A percentile compares a stretch with the other conserved stretches of the same genome.
Conservation (phyloP, 2,888 invertebrate genomes). For the Lagria hirta region DNA sequence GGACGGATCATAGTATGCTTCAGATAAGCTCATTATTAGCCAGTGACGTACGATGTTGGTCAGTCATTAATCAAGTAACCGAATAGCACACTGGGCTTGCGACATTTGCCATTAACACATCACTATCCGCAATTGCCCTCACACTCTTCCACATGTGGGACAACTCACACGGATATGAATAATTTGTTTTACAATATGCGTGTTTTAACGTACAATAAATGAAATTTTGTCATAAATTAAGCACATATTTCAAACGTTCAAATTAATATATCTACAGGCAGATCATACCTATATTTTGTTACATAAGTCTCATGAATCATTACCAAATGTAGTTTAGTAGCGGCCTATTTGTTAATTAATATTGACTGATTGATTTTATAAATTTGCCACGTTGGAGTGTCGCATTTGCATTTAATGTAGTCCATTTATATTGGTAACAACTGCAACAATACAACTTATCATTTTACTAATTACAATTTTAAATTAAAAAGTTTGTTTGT, state of each 20-base stretch:
- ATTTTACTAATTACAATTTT: no score
- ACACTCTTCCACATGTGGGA: conserved; percentile 11
- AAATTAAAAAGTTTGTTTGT: no score
- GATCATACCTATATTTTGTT: no score
- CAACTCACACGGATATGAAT: conserved; percentile 15
- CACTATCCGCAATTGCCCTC: conserved; percentile 30
- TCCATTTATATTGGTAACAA: no score
- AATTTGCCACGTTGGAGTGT: no score
- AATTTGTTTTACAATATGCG: conserved; percentile 15
- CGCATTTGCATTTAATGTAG: no score
- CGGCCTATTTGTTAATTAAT: no score
- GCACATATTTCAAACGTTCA: conserved; percentile 7
- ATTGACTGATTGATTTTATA: no score
- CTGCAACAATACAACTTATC: no score
- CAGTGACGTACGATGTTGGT: conserved; percentile 33
- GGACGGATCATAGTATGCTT: conserved; percentile 6
- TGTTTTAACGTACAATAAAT: conserved; percentile 8
- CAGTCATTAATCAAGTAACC: conserved; percentile 39
- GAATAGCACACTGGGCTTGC: conserved; percentile 31
- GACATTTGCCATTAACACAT: conserved; percentile 38
- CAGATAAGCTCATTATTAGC: conserved; percentile 35
- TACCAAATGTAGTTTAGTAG: no score
- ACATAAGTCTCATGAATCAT: no score
- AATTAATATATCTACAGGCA: no score
- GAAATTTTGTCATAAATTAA: conserved; percentile 16